phyloP scores from a whole-genome alignment of 1,140 invertebrate species.

The Drosophila lacertosa region DNA sequence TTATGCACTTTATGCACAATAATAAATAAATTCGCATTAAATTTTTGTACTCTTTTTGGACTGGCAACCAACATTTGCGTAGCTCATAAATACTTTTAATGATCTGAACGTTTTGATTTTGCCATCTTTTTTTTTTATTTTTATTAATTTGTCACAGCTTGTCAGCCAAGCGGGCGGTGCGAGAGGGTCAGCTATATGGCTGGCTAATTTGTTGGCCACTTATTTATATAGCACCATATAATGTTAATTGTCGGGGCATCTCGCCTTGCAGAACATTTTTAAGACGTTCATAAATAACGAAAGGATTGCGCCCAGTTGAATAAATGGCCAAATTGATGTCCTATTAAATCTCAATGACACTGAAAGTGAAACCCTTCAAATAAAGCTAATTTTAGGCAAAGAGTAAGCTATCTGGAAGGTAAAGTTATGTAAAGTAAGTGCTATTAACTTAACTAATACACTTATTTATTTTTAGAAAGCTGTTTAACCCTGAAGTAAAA shows the following conservation, averaged over 20 bases:
- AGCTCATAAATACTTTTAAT: slow-evolving; percentile 60
- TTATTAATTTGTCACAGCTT: slow-evolving; percentile 58
- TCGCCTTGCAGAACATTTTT: slow-evolving; percentile 6
- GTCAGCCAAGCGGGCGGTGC: neutral
- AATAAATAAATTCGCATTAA: slow-evolving; percentile 55
- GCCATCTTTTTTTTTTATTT: no score
- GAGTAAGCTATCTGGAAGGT: no score
- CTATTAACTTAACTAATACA: no score
- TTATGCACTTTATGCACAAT: slow-evolving; percentile 53
- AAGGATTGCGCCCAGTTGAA: slow-evolving; percentile 28
- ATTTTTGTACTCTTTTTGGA: slow-evolving; percentile 35
- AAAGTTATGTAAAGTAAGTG: no score
- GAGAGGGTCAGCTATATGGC: neutral
- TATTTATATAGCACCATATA: slow-evolving; percentile 40
- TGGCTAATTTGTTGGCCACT: slow-evolving; percentile 42
- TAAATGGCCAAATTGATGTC: slow-evolving; percentile 1
- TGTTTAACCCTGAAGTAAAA: no score
- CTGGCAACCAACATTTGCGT: slow-evolving; percentile 39
- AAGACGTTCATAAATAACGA: slow-evolving; percentile 11
- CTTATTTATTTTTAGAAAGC: no score
- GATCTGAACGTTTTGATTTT: slow-evolving; percentile 49
- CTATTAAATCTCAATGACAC: slow-evolving; percentile 5
- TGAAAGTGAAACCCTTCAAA: no score
- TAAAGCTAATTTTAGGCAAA: no score
- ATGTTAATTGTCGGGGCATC: slow-evolving; percentile 33